These are phyloP conservation scores for Pachydiplax longipennis DNA, from an alignment of 2,888 invertebrate species.

Conservation along the genomic window DNA sequence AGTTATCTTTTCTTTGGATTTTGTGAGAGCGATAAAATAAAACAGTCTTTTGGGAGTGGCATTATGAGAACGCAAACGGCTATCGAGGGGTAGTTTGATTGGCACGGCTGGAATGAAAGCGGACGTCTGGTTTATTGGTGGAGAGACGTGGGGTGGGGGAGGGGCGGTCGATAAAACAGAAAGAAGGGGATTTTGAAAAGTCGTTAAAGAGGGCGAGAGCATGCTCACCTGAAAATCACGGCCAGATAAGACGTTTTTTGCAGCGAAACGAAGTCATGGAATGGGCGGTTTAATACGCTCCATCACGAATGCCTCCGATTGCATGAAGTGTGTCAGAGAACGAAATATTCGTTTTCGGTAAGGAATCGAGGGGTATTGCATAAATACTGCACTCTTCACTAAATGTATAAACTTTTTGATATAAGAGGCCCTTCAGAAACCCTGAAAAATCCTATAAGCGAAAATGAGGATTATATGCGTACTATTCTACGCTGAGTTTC, in stretches of 20 bases:
- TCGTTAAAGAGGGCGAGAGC: background rate
- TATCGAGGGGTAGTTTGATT: conserved; percentile 31
- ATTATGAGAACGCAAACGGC: conserved; percentile 31
- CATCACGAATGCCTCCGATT: no score
- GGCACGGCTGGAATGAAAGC: conserved; percentile 19
- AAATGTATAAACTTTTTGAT: no score
- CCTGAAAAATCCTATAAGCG: no score
- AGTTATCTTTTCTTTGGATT: background rate
- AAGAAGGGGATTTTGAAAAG: background rate
- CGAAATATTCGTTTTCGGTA: no score
- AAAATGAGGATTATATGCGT: no score
- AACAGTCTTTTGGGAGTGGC: background rate
- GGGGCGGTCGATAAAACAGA: background rate
- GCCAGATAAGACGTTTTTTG: background rate
- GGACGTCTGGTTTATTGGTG: conserved; percentile 36
- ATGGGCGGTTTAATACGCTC: conserved; percentile 44
- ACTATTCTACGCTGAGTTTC: no score
- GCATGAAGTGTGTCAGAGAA: no score
- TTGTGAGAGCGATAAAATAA: background rate
- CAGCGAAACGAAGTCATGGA: background rate
- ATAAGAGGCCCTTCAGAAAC: no score
- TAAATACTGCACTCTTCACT: no score
- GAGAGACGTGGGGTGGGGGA: background rate
- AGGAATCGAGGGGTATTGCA: no score
- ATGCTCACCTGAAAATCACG: background rate